A percentile compares a stretch with the other conserved stretches of the same genome.
These are phyloP conservation scores for Ispidina lecontei DNA, from an alignment of 2,797 vertebrate genomes.

Conservation along the genomic window DNA sequence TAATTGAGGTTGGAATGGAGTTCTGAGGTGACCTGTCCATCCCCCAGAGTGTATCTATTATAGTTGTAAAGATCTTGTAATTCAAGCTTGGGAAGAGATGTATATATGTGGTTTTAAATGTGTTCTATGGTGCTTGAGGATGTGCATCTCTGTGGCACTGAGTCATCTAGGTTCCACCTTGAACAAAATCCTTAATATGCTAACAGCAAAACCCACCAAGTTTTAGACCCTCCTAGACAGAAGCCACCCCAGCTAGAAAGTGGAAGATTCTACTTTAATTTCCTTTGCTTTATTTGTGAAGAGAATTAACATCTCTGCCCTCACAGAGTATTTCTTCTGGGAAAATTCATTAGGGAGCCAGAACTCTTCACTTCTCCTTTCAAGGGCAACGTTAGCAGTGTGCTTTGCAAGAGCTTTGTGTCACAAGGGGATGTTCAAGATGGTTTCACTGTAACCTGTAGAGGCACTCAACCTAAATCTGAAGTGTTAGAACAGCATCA, in stretches of 20 bases:
- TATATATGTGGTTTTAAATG: accelerated
- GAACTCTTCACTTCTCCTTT: not conserved
- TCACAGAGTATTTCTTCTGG: not conserved
- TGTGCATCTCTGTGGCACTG: not conserved
- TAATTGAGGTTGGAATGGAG: not conserved
- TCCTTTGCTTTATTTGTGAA: not conserved
- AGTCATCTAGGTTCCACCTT: not conserved
- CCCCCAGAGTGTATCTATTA: accelerated
- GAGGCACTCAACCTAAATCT: not conserved
- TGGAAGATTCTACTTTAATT: not conserved
- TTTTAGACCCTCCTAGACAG: not conserved
- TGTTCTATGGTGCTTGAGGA: not conserved
- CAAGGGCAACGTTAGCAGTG: not conserved
- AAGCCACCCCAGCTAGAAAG: not conserved
- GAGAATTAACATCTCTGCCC: not conserved
- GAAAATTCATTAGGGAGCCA: not conserved
- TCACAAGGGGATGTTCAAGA: not conserved
- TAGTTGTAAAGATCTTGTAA: not conserved
- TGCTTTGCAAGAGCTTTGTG: not conserved
- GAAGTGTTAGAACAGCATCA: not conserved
- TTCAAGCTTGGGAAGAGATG: not conserved
- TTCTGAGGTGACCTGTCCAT: not conserved
- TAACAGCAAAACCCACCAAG: not conserved
- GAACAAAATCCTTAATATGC: not conserved
- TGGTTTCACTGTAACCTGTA: not conserved